Evolutionary conservation across 2,797 vertebrate species (phyloP).

Genomic region (Cheirogaleus major): DNA sequence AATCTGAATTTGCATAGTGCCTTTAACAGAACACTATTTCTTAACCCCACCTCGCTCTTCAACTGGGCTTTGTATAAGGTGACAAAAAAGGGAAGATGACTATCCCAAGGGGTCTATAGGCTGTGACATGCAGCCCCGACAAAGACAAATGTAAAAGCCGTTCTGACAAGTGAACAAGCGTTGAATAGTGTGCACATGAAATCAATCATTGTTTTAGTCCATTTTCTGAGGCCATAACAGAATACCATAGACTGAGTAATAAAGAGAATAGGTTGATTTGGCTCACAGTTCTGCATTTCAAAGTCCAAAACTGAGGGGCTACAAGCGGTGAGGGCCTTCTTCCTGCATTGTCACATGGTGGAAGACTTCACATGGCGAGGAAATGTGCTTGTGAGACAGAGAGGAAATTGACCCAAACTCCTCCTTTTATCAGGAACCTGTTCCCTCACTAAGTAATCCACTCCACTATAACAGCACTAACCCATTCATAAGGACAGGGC

Average conservation of each 20-base stretch:
- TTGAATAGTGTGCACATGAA: not conserved
- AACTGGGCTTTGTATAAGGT: not conserved
- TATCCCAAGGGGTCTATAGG: not conserved
- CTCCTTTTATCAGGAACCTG: not conserved
- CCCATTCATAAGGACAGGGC: not conserved
- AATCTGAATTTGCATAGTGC: slow-evolving; percentile 1
- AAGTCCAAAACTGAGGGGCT: not conserved
- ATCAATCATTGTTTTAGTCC: not conserved
- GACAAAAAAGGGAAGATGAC: not conserved
- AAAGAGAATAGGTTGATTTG: not conserved
- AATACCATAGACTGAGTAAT: not conserved
- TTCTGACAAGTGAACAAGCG: slow-evolving; percentile 12
- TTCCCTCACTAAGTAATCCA: not conserved
- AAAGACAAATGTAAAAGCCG: not conserved
- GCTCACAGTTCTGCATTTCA: not conserved
- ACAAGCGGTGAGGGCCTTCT: not conserved
- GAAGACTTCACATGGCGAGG: not conserved
- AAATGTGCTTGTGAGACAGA: not conserved
- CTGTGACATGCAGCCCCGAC: not conserved
- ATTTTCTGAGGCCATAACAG: not conserved
- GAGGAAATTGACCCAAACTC: not conserved
- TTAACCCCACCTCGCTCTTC: not conserved
- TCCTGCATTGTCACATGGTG: not conserved
- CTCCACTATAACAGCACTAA: not conserved
- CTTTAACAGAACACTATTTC: not conserved